Percentiles rank a stretch among this genome's conserved stretches.
Conservation (phyloP, 2,113 vertebrate genomes). For the Leiothrix lutea region DNA sequence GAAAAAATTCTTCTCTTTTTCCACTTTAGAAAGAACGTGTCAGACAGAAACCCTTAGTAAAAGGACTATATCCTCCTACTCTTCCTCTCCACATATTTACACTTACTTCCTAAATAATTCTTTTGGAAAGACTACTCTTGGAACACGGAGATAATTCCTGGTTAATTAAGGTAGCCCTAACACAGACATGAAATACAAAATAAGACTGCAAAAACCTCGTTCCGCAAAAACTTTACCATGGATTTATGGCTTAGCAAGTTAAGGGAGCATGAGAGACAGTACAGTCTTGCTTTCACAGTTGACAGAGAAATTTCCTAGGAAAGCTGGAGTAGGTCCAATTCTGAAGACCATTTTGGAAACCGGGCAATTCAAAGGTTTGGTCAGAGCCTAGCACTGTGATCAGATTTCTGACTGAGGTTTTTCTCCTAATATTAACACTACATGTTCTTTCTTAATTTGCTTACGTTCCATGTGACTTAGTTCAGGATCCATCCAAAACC, state of each 20-base stretch:
- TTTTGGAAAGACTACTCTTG: not conserved
- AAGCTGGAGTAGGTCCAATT: not conserved
- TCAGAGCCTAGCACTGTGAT: not conserved
- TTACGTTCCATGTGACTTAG: not conserved
- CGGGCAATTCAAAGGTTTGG: not conserved
- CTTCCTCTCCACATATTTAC: not conserved
- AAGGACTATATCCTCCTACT: not conserved
- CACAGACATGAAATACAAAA: not conserved
- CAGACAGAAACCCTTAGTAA: not conserved
- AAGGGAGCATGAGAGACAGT: not conserved
- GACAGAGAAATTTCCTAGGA: not conserved
- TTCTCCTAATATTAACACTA: not conserved
- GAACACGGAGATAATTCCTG: not conserved
- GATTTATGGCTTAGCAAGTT: not conserved
- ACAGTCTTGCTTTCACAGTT: not conserved
- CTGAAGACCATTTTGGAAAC: not conserved
- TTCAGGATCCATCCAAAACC: not conserved
- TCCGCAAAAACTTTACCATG: not conserved
- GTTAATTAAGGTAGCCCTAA: not conserved
- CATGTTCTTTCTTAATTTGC: not conserved
- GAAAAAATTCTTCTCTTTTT: not conserved
- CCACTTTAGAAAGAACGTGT: not conserved
- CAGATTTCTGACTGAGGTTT: not conserved
- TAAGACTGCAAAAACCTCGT: not conserved
- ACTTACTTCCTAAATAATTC: not conserved